Base-by-base conservation (phyloP, 2,888 invertebrate genomes). In the Dryobotodes eremita region DNA sequence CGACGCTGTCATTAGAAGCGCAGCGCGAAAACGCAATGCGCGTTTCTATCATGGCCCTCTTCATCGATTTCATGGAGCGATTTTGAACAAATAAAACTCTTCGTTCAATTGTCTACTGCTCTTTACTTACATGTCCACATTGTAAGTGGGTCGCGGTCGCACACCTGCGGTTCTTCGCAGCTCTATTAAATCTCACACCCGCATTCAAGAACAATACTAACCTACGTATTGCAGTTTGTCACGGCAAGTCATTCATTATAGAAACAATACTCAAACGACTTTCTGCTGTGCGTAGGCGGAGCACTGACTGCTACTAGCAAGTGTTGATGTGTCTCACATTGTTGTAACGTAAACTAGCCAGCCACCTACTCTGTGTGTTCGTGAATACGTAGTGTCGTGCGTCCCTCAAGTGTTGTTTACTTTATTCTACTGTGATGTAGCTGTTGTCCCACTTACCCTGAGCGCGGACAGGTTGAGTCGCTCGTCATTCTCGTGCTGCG, bases 391-490 rank as follows among this genome's bases (percentile, higher is more conserved):
- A 20, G 20, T 20, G 26, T 48, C 20, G 7, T 26, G 13, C 7
- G 26, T 46, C 10, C 3, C 2, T 46, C n/a, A 66, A 26, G 17
- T 46, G 1, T 26, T 20, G 20, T 26, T 26, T 20, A 46, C 10
- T 46, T 46, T 46, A 46, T 46, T 10, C 7, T 46, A 46, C 10
- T 46, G 46, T 10, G 46, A 46, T 46, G 4, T 23, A n/a, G 11
- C 15, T 57, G 23, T 17, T 3, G 17, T 46, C 10, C 2, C 5
- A 72, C 72, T 77, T 91, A 97, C 97, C 96, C 97, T 97, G 20
- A 98, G 94, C 17, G 98, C 98, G 71, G 98, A 97, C 69, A 97
- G 95, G 91, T 98, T 97, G 75, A 98, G 95, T 76, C 97, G 95
- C 80, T 97, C 97, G 88, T 97, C 97, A 57, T 96, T 94, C 70